Conservation (phyloP, 2,797 vertebrate genomes). For the Scleropages formosus region DNA sequence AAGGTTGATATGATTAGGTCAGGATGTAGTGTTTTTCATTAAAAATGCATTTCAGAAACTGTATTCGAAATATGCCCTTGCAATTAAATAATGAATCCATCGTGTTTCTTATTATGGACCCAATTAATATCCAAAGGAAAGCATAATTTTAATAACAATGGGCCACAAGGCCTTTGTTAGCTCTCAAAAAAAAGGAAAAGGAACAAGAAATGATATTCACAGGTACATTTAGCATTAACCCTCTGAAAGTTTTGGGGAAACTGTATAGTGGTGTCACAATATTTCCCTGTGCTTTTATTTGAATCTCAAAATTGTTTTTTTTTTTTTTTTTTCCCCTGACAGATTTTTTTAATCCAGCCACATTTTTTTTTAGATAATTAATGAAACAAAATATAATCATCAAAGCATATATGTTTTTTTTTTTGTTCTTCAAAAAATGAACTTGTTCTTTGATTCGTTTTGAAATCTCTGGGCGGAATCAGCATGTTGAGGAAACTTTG, state of each 20-base stretch:
- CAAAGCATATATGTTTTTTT: too few relatives aligned
- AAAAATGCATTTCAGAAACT: constrained; percentile 98
- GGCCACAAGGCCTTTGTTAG: constrained; percentile 92
- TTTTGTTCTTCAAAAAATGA: too few relatives aligned
- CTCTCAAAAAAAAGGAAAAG: constrained; percentile 54
- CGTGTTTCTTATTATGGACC: constrained; percentile 93
- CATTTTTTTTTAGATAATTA: not conserved
- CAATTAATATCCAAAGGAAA: constrained; percentile 94
- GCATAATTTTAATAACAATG: constrained; percentile 94
- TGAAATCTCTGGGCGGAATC: too few relatives aligned
- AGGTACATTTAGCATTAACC: constrained; percentile 49
- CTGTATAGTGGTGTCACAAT: constrained; percentile 22
- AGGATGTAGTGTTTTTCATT: constrained; percentile 99
- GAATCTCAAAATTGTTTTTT: too few relatives aligned
- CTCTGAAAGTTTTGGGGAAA: constrained; percentile 44
- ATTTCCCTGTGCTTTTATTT: not conserved
- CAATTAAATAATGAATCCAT: constrained; percentile 98
- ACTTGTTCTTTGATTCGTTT: too few relatives aligned
- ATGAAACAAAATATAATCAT: not conserved
- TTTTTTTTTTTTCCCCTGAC: not conserved
- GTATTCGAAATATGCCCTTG: constrained; percentile 96
- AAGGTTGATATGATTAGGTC: constrained; percentile 99
- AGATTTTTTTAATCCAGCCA: not conserved
- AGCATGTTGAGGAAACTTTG: too few relatives aligned
- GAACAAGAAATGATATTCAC: constrained; percentile 61